These are phyloP conservation scores for Phymatocera aterrima DNA, from an alignment of 2,888 invertebrate genomes.

Conservation along the genomic window DNA sequence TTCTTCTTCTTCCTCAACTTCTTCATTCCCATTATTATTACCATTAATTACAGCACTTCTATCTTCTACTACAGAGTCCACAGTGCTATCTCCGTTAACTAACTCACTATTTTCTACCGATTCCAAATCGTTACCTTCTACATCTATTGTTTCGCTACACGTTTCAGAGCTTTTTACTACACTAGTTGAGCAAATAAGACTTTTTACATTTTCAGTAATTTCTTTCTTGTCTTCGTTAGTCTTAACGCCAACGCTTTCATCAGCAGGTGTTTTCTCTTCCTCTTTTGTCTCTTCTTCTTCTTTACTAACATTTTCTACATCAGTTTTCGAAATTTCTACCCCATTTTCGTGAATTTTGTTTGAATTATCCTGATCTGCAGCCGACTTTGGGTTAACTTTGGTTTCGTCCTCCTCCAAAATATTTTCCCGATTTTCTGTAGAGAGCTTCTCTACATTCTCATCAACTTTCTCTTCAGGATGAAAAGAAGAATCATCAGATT, in stretches of 20 bases:
- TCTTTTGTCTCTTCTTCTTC: too few species aligned
- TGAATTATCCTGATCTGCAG: slow-evolving; percentile 73
- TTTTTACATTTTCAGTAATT: slow-evolving; percentile 61
- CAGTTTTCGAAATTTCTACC: slow-evolving; percentile 48
- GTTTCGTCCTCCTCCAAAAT: slow-evolving; percentile 78
- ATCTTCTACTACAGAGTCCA: slow-evolving; percentile 58
- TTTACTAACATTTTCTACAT: slow-evolving; percentile 56
- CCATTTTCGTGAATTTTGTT: slow-evolving; percentile 57
- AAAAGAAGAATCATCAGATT: not conserved
- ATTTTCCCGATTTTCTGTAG: slow-evolving; percentile 26
- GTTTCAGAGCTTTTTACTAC: slow-evolving; percentile 63
- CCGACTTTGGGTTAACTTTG: slow-evolving; percentile 83
- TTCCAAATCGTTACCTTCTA: slow-evolving; percentile 55
- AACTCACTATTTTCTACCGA: slow-evolving; percentile 71
- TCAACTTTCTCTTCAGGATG: slow-evolving; percentile 35
- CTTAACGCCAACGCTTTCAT: slow-evolving; percentile 54
- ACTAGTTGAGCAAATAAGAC: slow-evolving; percentile 71
- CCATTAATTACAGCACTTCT: slow-evolving; percentile 70
- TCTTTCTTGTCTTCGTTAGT: slow-evolving; percentile 62
- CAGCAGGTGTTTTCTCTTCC: slow-evolving; percentile 61
- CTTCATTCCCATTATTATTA: slow-evolving; percentile 57
- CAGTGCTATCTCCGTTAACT: slow-evolving; percentile 62
- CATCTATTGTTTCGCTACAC: slow-evolving; percentile 52
- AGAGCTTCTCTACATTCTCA: slow-evolving; percentile 9
- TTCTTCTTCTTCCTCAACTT: slow-evolving; percentile 60